Evolutionary conservation across 2,113 vertebrate species (phyloP).

Genomic region (Cricetomys ansorgei): DNA sequence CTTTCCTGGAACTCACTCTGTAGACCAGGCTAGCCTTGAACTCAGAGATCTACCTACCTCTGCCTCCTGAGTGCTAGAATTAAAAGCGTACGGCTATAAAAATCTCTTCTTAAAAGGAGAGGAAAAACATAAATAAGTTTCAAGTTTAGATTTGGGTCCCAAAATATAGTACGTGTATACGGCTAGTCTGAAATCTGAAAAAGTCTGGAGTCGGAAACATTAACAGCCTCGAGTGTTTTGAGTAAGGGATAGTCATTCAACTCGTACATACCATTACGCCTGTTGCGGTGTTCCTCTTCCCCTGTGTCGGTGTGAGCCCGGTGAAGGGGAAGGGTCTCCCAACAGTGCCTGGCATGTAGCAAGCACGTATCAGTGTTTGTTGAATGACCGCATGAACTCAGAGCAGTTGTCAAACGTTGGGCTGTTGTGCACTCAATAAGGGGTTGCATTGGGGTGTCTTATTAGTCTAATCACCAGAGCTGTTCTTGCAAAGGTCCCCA

Average conservation of each 20-base stretch:
- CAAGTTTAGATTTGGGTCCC: neutral
- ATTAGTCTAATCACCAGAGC: neutral
- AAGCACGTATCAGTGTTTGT: neutral
- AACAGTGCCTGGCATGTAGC: neutral
- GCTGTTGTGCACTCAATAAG: neutral
- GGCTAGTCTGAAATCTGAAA: neutral
- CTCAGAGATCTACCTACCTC: neutral
- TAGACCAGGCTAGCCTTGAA: neutral
- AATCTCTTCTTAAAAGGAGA: neutral
- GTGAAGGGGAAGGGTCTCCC: neutral
- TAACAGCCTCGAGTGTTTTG: neutral
- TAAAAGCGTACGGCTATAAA: neutral
- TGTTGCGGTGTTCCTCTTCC: neutral
- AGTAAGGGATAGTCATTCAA: neutral
- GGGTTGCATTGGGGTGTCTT: neutral
- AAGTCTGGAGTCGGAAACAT: neutral
- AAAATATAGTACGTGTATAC: neutral
- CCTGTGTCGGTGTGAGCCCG: neutral
- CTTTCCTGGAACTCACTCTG: neutral
- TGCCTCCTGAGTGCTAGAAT: neutral
- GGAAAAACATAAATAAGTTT: neutral
- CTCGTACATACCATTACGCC: neutral
- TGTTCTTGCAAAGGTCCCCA: neutral
- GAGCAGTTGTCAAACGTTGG: neutral
- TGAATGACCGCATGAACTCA: neutral